Conservation (phyloP, 1,140 invertebrate species). For the Delia radicum region DNA sequence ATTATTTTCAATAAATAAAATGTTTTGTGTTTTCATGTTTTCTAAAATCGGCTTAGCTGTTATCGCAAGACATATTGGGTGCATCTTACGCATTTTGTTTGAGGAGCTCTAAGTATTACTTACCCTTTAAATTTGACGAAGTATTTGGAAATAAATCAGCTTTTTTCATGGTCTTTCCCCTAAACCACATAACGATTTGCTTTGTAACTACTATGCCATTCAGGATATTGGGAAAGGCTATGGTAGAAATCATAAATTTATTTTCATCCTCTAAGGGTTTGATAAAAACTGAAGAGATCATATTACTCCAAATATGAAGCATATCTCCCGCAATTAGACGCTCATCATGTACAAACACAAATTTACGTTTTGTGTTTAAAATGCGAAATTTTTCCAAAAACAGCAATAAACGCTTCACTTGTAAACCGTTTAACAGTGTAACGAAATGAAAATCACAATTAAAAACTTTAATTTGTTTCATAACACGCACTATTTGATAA, state of each 20-base stretch:
- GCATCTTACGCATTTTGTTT: too few relatives aligned
- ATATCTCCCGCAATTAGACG: constrained; percentile 66
- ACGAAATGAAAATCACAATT: constrained; percentile 73
- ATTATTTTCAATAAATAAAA: too few relatives aligned
- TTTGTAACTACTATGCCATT: constrained; percentile 39
- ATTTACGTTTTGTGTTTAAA: constrained; percentile 69
- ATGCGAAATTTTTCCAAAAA: constrained; percentile 72
- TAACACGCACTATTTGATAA: constrained; percentile 58
- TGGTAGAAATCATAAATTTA: constrained; percentile 60
- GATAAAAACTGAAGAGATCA: constrained; percentile 74
- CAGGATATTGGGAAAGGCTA: constrained; percentile 66
- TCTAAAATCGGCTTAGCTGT: too few relatives aligned
- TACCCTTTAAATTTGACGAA: constrained; percentile 37
- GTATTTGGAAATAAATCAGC: constrained; percentile 36
- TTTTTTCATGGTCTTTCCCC: constrained; percentile 31
- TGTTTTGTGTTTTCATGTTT: too few relatives aligned
- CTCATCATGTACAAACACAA: constrained; percentile 68
- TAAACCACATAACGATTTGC: constrained; percentile 33
- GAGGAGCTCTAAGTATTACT: not conserved
- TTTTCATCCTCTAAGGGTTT: constrained; percentile 27
- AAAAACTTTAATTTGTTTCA: constrained; percentile 62
- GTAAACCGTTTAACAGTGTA: constrained; percentile 70
- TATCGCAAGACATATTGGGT: too few relatives aligned
- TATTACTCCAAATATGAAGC: constrained; percentile 74
- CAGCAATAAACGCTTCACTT: constrained; percentile 65